Conservation (phyloP, 1,140 invertebrate genomes). For the Plodia interpunctella region DNA sequence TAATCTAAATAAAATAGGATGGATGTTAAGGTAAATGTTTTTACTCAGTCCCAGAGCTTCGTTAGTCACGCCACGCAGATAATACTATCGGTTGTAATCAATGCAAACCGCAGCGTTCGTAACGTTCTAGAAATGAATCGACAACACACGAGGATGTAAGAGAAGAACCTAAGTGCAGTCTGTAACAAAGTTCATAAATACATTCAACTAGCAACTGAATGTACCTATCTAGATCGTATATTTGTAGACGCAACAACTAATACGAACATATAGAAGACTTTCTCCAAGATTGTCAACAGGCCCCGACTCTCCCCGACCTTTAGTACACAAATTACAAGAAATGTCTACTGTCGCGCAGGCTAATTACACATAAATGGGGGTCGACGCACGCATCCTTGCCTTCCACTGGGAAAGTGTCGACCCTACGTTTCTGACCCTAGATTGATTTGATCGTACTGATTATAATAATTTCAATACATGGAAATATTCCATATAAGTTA, state of each 20-base stretch:
- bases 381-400: neutral
- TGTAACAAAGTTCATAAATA: too few relatives aligned
- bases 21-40: too few relatives aligned
- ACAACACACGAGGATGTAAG: too few relatives aligned
- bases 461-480: neutral
- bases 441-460: neutral
- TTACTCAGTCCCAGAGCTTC: too few relatives aligned
- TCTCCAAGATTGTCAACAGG: neutral
- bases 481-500: neutral
- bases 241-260: neutral
- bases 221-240: too few relatives aligned
- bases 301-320: neutral
- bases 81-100: too few relatives aligned
- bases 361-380: neutral
- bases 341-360: neutral
- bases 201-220: too few relatives aligned
- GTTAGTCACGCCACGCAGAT: too few relatives aligned
- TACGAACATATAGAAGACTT: neutral
- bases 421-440: neutral
- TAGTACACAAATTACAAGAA: neutral
- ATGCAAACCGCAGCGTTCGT: too few relatives aligned
- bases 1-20: too few relatives aligned
- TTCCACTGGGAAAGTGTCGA: neutral
- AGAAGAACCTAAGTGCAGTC: too few relatives aligned
- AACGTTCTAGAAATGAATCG: too few relatives aligned